These are phyloP conservation scores for Diorhabda carinulata DNA, from an alignment of 1,140 invertebrate species.

Conservation along the genomic window DNA sequence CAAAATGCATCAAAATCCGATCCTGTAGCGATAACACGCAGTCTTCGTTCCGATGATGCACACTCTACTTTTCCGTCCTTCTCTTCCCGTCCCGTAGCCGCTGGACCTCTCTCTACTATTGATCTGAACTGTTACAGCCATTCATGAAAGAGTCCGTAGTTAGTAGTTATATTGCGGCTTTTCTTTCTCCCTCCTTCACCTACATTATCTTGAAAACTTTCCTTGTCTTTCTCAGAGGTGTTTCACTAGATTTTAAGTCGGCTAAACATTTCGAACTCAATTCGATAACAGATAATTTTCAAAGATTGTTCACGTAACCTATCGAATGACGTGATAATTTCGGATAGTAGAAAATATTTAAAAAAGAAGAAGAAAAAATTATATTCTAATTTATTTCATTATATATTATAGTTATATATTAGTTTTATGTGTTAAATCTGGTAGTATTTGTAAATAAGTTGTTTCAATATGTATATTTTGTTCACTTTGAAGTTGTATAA, in stretches of 20 bases:
- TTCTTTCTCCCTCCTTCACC: conserved; percentile 23
- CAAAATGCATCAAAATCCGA: conserved; percentile 12
- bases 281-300: too few species aligned
- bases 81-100: conserved; percentile 7
- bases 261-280: too few species aligned
- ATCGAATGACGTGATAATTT: too few species aligned
- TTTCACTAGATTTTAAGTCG: neutral
- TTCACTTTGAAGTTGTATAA: too few species aligned
- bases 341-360: too few species aligned
- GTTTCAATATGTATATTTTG: too few species aligned
- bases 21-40: conserved; percentile 20
- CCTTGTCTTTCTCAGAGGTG: neutral
- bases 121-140: conserved; percentile 32
- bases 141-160: conserved; percentile 31
- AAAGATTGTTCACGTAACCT: too few species aligned
- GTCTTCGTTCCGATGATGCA: conserved; percentile 13
- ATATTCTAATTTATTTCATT: too few species aligned
- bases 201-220: neutral
- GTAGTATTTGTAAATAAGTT: too few species aligned
- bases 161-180: conserved; percentile 31
- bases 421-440: too few species aligned
- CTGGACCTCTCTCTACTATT: conserved; percentile 27
- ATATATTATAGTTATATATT: too few species aligned
- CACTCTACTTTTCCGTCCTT: conserved; percentile 18
- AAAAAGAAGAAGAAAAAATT: too few species aligned